Evolutionary conservation across 2,113 vertebrate species (phyloP).

Genomic region (Ochotona princeps): DNA sequence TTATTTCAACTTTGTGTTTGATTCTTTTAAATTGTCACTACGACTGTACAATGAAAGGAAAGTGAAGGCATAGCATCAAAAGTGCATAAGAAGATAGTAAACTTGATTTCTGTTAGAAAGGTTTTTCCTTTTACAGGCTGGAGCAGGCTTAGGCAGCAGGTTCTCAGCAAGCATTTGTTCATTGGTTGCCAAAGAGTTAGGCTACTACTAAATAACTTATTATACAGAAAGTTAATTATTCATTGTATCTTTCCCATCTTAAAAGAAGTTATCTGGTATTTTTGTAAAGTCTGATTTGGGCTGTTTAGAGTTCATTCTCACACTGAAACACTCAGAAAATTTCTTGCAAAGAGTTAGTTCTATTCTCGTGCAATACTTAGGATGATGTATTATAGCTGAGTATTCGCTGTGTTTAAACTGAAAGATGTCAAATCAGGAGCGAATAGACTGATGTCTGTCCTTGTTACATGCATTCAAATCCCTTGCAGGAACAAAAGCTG

Average conservation of each 20-base stretch:
- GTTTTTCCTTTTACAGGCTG: background rate
- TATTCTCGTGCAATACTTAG: background rate
- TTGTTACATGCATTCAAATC: background rate
- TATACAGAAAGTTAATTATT: conserved; percentile 63
- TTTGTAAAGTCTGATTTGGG: background rate
- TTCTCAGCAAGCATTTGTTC: conserved; percentile 44
- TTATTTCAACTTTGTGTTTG: conserved; percentile 35
- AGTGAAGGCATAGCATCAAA: background rate
- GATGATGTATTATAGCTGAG: background rate
- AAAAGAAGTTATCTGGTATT: background rate
- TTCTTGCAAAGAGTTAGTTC: background rate
- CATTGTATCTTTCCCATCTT: conserved; percentile 21
- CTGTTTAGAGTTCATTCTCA: background rate
- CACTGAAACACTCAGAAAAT: background rate
- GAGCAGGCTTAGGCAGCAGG: background rate
- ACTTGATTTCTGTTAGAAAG: conserved; percentile 34
- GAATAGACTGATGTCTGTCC: background rate
- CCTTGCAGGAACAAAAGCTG: conserved; percentile 2
- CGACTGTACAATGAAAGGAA: conserved; percentile 21
- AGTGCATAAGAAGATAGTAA: conserved; percentile 13
- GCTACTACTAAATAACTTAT: conserved; percentile 39
- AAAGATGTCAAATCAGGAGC: background rate
- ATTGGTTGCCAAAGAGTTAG: conserved; percentile 53
- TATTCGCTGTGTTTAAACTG: conserved; percentile 27
- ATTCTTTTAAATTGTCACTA: conserved; percentile 10